Conservation (phyloP, 2,113 vertebrate species). For the Uria lomvia region DNA sequence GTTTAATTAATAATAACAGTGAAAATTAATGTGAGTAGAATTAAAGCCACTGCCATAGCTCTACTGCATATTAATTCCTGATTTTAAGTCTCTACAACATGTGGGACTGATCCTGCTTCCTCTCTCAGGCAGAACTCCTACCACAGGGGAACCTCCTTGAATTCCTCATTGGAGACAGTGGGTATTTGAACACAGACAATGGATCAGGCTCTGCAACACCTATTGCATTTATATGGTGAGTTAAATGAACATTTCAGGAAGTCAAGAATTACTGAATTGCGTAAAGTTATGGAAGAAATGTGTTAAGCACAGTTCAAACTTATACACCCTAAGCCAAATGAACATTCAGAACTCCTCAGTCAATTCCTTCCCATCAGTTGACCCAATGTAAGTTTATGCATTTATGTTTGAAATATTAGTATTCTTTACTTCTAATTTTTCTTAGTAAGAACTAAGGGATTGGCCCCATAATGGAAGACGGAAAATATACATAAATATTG, state of each 20-base stretch:
- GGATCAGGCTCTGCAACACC: background rate
- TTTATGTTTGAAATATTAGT: background rate
- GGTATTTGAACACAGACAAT: background rate
- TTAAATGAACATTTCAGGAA: background rate
- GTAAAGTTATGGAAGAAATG: background rate
- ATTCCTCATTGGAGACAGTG: background rate
- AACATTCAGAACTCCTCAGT: background rate
- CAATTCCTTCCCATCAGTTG: background rate
- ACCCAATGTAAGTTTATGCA: background rate
- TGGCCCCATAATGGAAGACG: constrained; percentile 7
- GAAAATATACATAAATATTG: background rate
- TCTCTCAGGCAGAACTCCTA: background rate
- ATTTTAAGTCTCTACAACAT: constrained; percentile 45
- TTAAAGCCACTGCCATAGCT: constrained; percentile 68
- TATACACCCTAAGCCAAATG: background rate
- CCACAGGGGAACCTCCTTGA: background rate
- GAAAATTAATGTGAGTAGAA: constrained; percentile 74
- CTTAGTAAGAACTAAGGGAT: background rate
- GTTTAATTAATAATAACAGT: constrained; percentile 77
- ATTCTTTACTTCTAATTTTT: background rate
- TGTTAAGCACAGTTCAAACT: background rate
- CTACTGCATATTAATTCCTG: constrained; percentile 68
- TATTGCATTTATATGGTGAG: background rate
- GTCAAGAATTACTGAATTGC: background rate
- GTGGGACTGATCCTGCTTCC: constrained; percentile 4